Evolutionary conservation across 2,888 invertebrate species (phyloP), one percentile per base, ranked within the genome.

Genomic region (Epirrita christyi): DNA sequence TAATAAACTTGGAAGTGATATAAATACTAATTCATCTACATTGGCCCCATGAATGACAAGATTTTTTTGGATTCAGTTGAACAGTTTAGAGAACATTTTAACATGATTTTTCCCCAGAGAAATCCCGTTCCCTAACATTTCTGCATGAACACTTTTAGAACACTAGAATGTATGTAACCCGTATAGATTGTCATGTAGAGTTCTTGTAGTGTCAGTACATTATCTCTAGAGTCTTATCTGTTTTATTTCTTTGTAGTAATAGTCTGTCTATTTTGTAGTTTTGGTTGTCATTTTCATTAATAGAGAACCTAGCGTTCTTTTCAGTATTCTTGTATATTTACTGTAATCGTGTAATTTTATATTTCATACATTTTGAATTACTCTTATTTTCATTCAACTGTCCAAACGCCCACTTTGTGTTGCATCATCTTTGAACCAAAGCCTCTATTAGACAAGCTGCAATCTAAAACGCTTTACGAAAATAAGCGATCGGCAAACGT

Each of bases 81-180:
- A 45, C 42, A 38, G 40, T 55, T 11, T 38, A 53, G 21, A 51
- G 42, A 49, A 53, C 55, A 55, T 59, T 50, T 51, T 59, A 59
- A 55, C 51, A 59, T 59, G 55, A 36, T 49, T 59, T 54, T 55
- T 55, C 55, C 59, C 34, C 59, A 59, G 59, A 55, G 1, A 47
- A 14, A 21, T 55, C 55, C 59, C 47, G 43, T 36, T 41, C 40
- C 59, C 43, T 46, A 15, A 59, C 38, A 59, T 59, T 40, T 55
- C 40, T 46, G 59, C 59, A 59, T 59, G 59, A 40, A 55, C 59
- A 59, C 59, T 59, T 38, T 47, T 59, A 59, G 59, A 50, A 55
- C 55, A 54, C 54, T 59, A 59, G 55, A 14, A 27, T 13, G 4
- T 2, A 21, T 51, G 42, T 59, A 55, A 47, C 27, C 49, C 36